A percentile compares a stretch with the other conserved stretches of the same genome.
phyloP scores from a whole-genome alignment of 2,113 vertebrate genomes.

The Hemiscyllium ocellatum region DNA sequence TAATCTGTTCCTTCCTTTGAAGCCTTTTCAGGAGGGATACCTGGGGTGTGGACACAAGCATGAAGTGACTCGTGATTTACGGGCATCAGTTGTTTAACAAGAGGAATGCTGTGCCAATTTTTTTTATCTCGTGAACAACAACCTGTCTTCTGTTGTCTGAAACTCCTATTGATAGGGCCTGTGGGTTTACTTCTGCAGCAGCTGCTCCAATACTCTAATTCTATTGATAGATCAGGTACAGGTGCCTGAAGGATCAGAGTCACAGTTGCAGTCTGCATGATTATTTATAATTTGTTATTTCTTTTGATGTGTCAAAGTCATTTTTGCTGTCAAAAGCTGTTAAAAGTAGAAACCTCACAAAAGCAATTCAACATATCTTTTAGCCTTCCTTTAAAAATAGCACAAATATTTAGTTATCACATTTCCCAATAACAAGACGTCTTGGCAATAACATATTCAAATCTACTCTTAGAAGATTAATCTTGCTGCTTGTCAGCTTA shows the following conservation, averaged over 20 bases:
- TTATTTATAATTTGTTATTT: constrained; percentile 14
- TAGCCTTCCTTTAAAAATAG: background rate
- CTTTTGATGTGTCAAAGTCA: constrained; percentile 20
- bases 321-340: constrained; percentile 14
- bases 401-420: background rate
- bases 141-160: background rate
- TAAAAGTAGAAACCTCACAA: background rate
- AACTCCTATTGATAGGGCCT: background rate
- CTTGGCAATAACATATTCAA: background rate
- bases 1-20: background rate
- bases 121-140: background rate
- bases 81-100: background rate
- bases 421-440: background rate
- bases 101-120: background rate
- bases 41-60: background rate
- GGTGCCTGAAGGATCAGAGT: background rate
- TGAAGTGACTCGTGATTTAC: background rate
- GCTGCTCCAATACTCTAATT: background rate
- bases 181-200: background rate
- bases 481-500: background rate
- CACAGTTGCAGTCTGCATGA: background rate
- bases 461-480: background rate
- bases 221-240: background rate
- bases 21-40: background rate
- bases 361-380: background rate